Percentiles rank a stretch among this genome's conserved stretches.
Conservation (phyloP, 2,797 vertebrate genomes). For the Sciurus vulgaris region DNA sequence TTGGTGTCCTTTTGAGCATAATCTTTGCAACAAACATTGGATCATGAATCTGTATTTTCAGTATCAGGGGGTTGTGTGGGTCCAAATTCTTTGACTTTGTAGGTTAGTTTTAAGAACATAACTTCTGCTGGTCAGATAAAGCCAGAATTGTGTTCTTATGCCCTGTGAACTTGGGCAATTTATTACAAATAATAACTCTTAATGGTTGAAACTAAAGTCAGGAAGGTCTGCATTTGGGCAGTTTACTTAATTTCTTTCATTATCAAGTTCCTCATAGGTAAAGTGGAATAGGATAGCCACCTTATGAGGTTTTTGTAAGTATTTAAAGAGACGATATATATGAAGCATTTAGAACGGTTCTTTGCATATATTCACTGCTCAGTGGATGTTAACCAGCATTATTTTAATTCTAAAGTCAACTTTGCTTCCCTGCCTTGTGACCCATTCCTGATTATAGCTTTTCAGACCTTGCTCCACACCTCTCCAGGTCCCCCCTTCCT, state of each 20-base stretch:
- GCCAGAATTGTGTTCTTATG: neutral
- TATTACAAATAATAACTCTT: neutral
- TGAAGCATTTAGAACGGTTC: neutral
- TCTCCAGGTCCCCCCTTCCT: neutral
- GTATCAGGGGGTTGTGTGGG: neutral
- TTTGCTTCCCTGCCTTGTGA: constrained; percentile 29
- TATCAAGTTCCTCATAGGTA: neutral
- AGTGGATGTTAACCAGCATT: neutral
- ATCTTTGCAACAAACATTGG: neutral
- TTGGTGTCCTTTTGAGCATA: neutral
- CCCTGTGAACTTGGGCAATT: neutral
- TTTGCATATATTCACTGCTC: neutral
- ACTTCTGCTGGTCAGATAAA: neutral
- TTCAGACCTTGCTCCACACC: neutral
- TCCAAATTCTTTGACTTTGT: neutral
- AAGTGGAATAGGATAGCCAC: neutral
- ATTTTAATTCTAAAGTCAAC: constrained; percentile 35
- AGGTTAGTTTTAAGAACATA: constrained; percentile 10
- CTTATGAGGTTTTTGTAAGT: neutral
- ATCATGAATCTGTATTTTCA: neutral
- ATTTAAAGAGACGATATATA: neutral
- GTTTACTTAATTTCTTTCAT: neutral
- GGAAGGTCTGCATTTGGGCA: neutral
- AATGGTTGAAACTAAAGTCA: neutral
- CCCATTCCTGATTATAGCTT: neutral